Evolutionary conservation across 2,888 invertebrate genomes (phyloP), one percentile per base, ranked within the genome.

Genomic region (Melanophora roralis): DNA sequence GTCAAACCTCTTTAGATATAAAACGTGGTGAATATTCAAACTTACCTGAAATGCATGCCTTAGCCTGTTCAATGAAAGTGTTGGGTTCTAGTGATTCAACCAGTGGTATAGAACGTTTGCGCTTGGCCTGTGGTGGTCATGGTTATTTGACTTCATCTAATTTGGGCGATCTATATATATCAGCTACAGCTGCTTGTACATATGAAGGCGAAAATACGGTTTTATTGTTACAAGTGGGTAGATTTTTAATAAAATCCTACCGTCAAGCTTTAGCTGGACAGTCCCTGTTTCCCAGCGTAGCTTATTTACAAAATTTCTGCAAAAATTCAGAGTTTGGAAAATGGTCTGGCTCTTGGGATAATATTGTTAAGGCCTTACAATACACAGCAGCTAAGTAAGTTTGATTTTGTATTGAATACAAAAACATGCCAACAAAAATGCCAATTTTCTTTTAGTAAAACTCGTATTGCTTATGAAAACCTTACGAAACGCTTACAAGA

Each of bases 141-240:
- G 98, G 98, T 3, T 98, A 97, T 91, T 94, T 96, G 93, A 92
- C 93, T 47, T 91, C 94, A 19, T 95, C 97, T 82, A 96, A 95
- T 89, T 91, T 98, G 83, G 97, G 97, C 21, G 92, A 93, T 80
- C 94, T 95, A 2, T 98, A 97, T 89, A 94, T 95, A 0, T 91
- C 94, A 78, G 93, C 94, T 34, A 95, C 96, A 2, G 97, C 97
- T 53, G 95, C 95, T 71, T 95, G 94, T 88, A 98, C 98, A 3
- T 98, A 98, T 88, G 98, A 98, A 91, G 98, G 98, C 0, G 98
- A 98, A 91, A 98, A 98, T 89, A 98, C 98, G 0, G 98, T 98
- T 45, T 91, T 98, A 85, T 91, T 95, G 71, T 91, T 98, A 74
- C 98, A 98, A 91, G 95, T 96, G 3, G 97, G 97, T 6, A 92